phyloP scores from a whole-genome alignment of 2,888 invertebrate genomes.

The Rhabditophanes sp. region DNA sequence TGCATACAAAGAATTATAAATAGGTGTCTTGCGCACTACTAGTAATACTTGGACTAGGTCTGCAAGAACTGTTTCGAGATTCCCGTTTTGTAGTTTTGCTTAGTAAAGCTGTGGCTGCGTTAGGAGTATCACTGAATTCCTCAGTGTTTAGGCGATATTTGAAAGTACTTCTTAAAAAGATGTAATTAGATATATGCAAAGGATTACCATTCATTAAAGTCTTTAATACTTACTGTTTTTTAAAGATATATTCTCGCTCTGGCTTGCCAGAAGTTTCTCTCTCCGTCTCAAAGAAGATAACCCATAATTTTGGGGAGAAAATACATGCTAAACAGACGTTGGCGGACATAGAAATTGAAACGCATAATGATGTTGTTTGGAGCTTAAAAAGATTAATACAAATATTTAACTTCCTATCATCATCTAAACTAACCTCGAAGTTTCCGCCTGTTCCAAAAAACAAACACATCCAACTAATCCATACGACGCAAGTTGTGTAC shows the following conservation, averaged over 20 bases:
- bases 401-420: neutral
- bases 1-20: too few relatives aligned
- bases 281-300: constrained; percentile 59
- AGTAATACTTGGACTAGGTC: constrained; percentile 26
- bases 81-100: constrained; percentile 25
- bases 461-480: constrained; percentile 64
- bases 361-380: constrained; percentile 57
- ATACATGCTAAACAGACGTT: constrained; percentile 58
- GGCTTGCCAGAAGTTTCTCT: constrained; percentile 55
- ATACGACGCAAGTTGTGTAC: constrained; percentile 58
- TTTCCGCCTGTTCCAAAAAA: constrained; percentile 65
- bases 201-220: neutral
- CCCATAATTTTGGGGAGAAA: constrained; percentile 59
- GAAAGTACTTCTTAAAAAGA: constrained; percentile 2
- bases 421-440: constrained; percentile 53
- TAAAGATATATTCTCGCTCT: constrained; percentile 34
- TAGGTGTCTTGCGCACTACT: constrained; percentile 42
- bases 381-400: constrained; percentile 47
- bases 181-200: neutral
- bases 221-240: constrained; percentile 17
- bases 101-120: constrained; percentile 34
- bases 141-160: constrained; percentile 6
- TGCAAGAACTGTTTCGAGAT: constrained; percentile 28
- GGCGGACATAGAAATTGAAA: constrained; percentile 58
- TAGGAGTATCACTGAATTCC: constrained; percentile 10